Evolutionary conservation across 2,113 vertebrate species (phyloP), one percentile per base, ranked within the genome.

Genomic region (Podocnemis expansa): DNA sequence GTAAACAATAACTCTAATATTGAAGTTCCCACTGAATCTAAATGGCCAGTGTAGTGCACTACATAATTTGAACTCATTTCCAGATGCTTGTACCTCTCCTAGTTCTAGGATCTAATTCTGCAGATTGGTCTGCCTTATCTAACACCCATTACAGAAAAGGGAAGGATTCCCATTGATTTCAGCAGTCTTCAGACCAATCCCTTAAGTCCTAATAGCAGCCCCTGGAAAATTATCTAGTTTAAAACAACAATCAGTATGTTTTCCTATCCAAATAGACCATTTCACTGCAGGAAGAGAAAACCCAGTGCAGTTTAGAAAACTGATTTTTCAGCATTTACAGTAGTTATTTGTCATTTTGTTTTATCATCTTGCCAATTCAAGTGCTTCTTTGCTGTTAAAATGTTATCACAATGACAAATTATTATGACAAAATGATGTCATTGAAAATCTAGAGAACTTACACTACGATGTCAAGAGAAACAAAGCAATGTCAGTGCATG

Each of bases 391-490:
- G 70, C 52, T 85, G 54, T 84, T 92, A 89, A 92, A 85, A 75
- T 92, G 63, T 63, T 78, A 54, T 85, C 87, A 81, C 24, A 38
- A 88, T 85, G 82, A 92, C 58, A 76, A 91, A 81, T 63, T 84
- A 67, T 89, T 88, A 85, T 80, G 82, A 54, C 52, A 87, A 85
- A 89, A 92, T 89, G 86, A 89, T 89, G 78, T 92, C 86, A 89
- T 85, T 73, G 63, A 38, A 70, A 92, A 14, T 85, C 76, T 85
- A n/a, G 16, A 38, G 63, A 81, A 82, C 89, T 34, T 67, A 63
- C 45, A 55, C 78, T 43, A 38, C 52, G 38, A 31, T 76, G 63
- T 34, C 21, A 85, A 63, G 63, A 76, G 79, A 85, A 81, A 89
- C 76, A 88, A 80, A 85, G 60, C 82, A 92, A 85, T 85, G 85